A percentile compares a stretch with the other conserved stretches of the same genome.
phyloP scores from a whole-genome alignment of 2,797 vertebrate species.

The Bucorvus abyssinicus region DNA sequence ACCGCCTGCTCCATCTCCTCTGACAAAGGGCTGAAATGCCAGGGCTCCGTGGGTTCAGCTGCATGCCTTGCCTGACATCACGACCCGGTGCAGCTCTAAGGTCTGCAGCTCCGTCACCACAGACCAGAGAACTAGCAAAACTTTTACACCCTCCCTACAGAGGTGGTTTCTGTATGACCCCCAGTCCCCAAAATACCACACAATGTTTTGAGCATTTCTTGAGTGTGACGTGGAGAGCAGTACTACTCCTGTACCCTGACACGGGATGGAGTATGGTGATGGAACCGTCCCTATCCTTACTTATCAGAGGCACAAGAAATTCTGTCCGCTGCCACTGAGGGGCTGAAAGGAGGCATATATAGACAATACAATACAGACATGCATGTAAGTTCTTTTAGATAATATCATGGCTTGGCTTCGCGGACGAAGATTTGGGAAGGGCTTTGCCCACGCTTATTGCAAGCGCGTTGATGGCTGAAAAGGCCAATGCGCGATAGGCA shows the following conservation, averaged over 20 bases:
- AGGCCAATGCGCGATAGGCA: too few relatives aligned
- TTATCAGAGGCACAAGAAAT: background rate
- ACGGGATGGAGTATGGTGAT: rapidly evolving
- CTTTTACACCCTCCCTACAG: background rate
- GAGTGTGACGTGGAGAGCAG: background rate
- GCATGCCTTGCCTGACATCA: slow-evolving; percentile 36
- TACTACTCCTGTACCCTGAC: background rate
- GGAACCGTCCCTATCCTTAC: background rate
- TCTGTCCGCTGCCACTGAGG: background rate
- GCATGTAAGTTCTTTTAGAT: background rate
- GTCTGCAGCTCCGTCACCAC: background rate
- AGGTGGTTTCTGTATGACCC: background rate
- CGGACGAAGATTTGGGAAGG: too few relatives aligned
- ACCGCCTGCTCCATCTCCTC: slow-evolving; percentile 48
- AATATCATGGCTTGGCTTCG: too few relatives aligned
- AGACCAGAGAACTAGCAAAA: background rate
- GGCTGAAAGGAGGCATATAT: background rate
- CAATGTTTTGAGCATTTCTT: background rate
- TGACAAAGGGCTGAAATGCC: slow-evolving; percentile 53
- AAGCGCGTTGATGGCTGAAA: too few relatives aligned
- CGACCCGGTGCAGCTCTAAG: background rate
- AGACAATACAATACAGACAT: background rate
- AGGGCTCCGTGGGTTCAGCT: background rate
- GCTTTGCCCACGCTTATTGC: too few relatives aligned
- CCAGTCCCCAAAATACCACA: background rate